Evolutionary conservation across 1,140 invertebrate genomes (phyloP).

Genomic region (Megalonaias nervosa): DNA sequence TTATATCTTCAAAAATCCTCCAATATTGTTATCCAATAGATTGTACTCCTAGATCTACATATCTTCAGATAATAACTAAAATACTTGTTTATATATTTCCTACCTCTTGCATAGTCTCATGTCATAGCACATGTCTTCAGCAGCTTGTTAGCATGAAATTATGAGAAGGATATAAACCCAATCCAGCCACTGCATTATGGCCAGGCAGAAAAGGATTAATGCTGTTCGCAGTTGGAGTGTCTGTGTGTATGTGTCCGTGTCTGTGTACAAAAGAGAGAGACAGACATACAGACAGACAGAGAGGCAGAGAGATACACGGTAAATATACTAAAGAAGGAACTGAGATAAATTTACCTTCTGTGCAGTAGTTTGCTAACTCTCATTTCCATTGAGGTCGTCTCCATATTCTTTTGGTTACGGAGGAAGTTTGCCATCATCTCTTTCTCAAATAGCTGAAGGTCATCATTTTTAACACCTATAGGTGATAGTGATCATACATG

Average conservation of each 20-base stretch:
- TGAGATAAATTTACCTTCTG: constrained; percentile 36
- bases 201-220: not conserved
- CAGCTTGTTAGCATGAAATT: no score
- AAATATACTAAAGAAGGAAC: not conserved
- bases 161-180: no score
- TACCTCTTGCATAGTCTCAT: no score
- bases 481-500: not conserved
- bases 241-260: not conserved
- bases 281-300: not conserved
- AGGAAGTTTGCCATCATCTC: constrained; percentile 63
- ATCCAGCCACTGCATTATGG: no score
- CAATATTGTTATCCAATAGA: no score
- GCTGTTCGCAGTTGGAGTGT: not conserved
- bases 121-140: no score
- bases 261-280: no score
- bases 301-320: not conserved
- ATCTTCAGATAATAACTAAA: no score
- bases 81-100: no score
- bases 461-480: constrained; percentile 42
- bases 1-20: no score
- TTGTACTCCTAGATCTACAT: no score
- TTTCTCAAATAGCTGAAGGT: constrained; percentile 63
- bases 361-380: constrained; percentile 46
- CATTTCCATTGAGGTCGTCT: constrained; percentile 48
- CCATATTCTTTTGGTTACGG: constrained; percentile 45